Conservation (phyloP, 2,888 invertebrate genomes). For the Melipona beecheii region DNA sequence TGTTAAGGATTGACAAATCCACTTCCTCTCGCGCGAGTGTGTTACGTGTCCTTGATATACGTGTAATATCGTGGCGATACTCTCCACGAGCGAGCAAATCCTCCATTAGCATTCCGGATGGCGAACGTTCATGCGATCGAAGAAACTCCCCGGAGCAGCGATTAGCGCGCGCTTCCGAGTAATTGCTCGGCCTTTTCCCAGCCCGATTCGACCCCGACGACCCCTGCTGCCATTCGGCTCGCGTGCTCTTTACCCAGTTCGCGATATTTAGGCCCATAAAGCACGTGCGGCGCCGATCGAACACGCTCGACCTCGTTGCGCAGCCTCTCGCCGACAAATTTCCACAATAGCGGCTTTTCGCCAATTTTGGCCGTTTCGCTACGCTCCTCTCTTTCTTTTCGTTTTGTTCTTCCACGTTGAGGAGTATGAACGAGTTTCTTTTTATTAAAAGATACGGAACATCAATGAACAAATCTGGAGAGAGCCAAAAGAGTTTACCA, state of each 20-base stretch:
- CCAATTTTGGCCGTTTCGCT: too few relatives aligned
- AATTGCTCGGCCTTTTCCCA: constrained; percentile 16
- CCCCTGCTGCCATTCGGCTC: neutral
- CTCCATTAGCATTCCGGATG: neutral
- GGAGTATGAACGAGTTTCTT: too few relatives aligned
- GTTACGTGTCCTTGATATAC: neutral
- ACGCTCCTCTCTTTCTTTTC: too few relatives aligned
- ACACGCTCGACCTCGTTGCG: constrained; percentile 70
- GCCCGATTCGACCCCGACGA: constrained; percentile 7
- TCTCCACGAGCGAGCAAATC: neutral
- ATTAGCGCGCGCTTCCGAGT: constrained; percentile 8
- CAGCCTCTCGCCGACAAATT: neutral
- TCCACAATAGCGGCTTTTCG: too few relatives aligned
- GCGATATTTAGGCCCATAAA: constrained; percentile 63
- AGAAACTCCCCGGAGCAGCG: neutral
- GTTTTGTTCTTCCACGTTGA: too few relatives aligned
- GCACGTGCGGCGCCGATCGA: constrained; percentile 51
- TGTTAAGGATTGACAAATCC: neutral
- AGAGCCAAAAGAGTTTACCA: too few relatives aligned
- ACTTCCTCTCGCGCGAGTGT: neutral
- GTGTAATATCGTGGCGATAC: neutral
- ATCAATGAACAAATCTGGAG: too few relatives aligned
- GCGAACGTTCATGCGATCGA: neutral
- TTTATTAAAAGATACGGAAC: too few relatives aligned
- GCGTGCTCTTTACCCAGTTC: constrained; percentile 56